Evolutionary conservation across 2,888 invertebrate genomes (phyloP), one percentile per base, ranked within the genome.

Genomic region (Podabrus alpinus): DNA sequence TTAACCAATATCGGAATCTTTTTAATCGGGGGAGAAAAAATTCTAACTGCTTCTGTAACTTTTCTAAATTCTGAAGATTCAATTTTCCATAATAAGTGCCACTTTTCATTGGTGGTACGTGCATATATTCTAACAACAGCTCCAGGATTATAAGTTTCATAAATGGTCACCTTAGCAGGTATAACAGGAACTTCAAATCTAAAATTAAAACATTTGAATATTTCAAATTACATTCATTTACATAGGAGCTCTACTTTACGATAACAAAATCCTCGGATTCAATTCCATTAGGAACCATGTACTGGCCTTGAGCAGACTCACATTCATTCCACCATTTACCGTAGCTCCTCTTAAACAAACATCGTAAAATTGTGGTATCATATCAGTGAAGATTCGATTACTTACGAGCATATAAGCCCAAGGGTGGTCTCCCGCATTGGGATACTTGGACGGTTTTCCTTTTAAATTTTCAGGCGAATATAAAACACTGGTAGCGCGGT

Each of bases 381-480:
- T n/a, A 13, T 13, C 1, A n/a, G n/a, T 1, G n/a, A 45, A 13
- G 3, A 13, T n/a, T n/a, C n/a, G 71, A n/a, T 64, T 69, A 85
- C 90, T 89, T 89, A 97, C 97, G 92, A 97, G 94, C 74, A 95
- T 94, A 89, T 94, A 97, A 13, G 96, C 94, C 86, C 96, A 93
- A 10, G 96, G 95, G 88, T 94, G 97, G 86, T 97, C 97, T 15
- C 97, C 97, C 86, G 97, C 97, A 78, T 92, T 92, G 0, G 97
- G 97, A 88, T 93, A 97, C 86, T 94, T 94, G 21, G 92, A 92
- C 11, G 95, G 95, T 81, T 93, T 92, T 9, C 97, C 96, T 69
- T 94, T 92, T 73, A 97, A 90, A 88, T 97, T 97, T 70, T 92
- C 91, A 5, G 96, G 96, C 3, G 95, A 94, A 85, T 97, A 97